phyloP scores from a whole-genome alignment of 2,888 invertebrate species.

The Noctua janthina region DNA sequence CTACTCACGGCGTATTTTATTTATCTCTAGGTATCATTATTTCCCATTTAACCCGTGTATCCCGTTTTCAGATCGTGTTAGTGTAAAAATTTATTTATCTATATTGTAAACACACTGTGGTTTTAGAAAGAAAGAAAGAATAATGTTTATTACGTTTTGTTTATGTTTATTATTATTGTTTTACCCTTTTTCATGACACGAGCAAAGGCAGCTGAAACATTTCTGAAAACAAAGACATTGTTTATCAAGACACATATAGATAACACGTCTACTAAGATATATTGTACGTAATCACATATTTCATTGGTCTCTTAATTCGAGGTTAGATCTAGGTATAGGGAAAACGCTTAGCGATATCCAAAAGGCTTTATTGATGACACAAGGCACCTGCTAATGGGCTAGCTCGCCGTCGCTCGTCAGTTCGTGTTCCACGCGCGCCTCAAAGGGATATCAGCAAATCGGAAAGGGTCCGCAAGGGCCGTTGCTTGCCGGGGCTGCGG shows the following conservation, averaged over 20 bases:
- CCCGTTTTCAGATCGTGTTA: too few relatives aligned
- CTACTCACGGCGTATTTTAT: too few relatives aligned
- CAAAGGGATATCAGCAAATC: too few relatives aligned
- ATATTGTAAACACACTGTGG: not conserved
- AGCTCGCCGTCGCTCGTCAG: too few relatives aligned
- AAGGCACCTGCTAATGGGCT: too few relatives aligned
- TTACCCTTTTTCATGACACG: not conserved
- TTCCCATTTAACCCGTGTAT: too few relatives aligned
- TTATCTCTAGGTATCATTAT: not conserved
- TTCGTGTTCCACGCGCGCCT: too few relatives aligned
- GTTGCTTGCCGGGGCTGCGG: too few relatives aligned
- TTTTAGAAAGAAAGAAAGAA: not conserved
- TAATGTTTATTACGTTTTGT: too few relatives aligned
- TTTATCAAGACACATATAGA: not conserved
- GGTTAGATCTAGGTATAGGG: not conserved
- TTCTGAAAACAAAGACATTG: not conserved
- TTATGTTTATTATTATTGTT: too few relatives aligned
- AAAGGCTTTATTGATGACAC: not conserved
- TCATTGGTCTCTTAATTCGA: not conserved
- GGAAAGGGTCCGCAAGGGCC: too few relatives aligned
- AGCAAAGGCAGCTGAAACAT: not conserved
- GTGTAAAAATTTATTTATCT: not conserved
- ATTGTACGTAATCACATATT: not conserved
- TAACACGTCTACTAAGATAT: not conserved
- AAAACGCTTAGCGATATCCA: conserved; percentile 10